Evolutionary conservation across 2,797 vertebrate genomes (phyloP).

Genomic region (Brotogeris chrysoptera): DNA sequence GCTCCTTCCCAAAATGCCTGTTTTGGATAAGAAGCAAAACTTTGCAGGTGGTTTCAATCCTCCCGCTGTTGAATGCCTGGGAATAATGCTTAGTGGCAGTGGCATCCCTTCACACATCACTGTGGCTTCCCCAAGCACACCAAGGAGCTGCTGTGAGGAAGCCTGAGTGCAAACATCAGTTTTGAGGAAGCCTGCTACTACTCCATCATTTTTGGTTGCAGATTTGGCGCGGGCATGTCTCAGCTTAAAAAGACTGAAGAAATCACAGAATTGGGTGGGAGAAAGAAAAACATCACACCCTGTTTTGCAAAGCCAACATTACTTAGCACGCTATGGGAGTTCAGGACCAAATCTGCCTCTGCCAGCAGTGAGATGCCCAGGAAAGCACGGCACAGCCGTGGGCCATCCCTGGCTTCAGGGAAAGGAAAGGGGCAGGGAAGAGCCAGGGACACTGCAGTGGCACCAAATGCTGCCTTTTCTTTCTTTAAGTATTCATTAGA

Average conservation of each 20-base stretch:
- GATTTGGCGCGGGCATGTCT: not conserved
- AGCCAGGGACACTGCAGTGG: not conserved
- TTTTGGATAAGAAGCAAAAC: not conserved
- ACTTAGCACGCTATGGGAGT: accelerated
- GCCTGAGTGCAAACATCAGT: not conserved
- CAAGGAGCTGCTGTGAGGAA: not conserved
- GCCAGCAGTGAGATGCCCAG: accelerated
- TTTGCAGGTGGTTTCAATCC: not conserved
- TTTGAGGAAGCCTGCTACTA: not conserved
- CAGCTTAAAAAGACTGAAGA: not conserved
- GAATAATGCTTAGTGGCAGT: accelerated
- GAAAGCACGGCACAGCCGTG: accelerated
- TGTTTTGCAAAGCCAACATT: not conserved
- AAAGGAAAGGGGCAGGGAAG: not conserved
- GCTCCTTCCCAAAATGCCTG: accelerated
- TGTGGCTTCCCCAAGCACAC: not conserved
- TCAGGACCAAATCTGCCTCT: not conserved
- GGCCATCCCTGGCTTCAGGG: accelerated
- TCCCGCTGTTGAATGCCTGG: accelerated
- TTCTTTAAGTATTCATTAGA: not conserved
- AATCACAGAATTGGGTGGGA: not conserved
- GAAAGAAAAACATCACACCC: not conserved
- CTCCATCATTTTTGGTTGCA: not conserved
- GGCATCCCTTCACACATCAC: accelerated
- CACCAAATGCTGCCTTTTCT: accelerated